A percentile compares a stretch with the other conserved stretches of the same genome.
Conservation (phyloP, 2,797 vertebrate species). For the Muscicapa striata region DNA sequence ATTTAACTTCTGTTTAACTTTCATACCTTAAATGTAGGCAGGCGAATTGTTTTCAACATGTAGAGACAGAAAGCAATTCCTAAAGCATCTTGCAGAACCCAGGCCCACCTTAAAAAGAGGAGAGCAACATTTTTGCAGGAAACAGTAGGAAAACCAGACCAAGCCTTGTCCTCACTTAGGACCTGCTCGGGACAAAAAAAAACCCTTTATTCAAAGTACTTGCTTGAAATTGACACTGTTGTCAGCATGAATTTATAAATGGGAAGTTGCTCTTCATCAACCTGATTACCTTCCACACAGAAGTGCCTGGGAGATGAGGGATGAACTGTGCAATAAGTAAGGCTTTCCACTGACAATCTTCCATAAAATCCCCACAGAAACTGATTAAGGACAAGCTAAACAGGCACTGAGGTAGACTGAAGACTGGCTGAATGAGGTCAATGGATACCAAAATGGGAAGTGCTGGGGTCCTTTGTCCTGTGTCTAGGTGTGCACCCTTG, state of each 20-base stretch:
- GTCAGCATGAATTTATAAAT: background rate
- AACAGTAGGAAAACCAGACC: background rate
- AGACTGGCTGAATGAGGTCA: background rate
- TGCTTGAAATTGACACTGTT: background rate
- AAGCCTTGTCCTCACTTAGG: background rate
- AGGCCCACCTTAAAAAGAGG: conserved; percentile 88
- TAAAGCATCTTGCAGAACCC: conserved; percentile 93
- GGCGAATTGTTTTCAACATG: conserved; percentile 93
- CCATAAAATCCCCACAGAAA: background rate
- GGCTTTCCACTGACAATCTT: background rate
- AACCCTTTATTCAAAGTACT: background rate
- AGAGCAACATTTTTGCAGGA: background rate
- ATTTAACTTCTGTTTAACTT: background rate
- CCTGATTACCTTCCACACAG: background rate
- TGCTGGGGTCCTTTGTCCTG: background rate
- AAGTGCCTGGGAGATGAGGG: background rate
- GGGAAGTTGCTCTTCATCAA: background rate
- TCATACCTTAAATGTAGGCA: conserved; percentile 94
- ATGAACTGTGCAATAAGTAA: background rate
- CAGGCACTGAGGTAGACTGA: background rate
- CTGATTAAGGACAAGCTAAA: background rate
- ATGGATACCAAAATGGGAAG: background rate
- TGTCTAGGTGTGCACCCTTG: background rate
- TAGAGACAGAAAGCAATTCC: conserved; percentile 96
- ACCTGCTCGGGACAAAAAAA: background rate